Evolutionary conservation across 2,888 invertebrate genomes (phyloP), one percentile per base, ranked within the genome.

Genomic region (Halocaridina rubra): DNA sequence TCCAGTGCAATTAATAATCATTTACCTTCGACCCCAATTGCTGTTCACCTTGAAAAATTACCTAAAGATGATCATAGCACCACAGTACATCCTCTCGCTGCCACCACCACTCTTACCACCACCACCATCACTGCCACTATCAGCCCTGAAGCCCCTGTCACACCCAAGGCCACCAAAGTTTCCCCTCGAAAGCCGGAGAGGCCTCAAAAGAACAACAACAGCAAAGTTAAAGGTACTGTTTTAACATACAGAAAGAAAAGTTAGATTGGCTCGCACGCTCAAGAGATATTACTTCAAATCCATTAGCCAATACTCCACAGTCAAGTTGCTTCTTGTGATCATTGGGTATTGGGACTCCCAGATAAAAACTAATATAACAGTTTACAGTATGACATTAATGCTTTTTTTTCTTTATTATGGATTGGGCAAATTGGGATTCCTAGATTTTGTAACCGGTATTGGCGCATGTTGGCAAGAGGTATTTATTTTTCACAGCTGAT

Each of bases 131-230:
- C 76, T 32, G 30, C 76, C n/a, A 16, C 76, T 59, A 30, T 77
- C 82, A 61, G 59, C 78, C 32, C 77, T 71, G 71, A 57, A 69
- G 69, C 82, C 78, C 82, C 82, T 57, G 77, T 77, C 78, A 84
- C 82, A 46, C 78, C 82, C 82, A 84, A 84, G 82, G 78, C 59
- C 19, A 19, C 53, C 78, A 84, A 77, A 71, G 78, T 59, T 39
- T 78, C 82, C 82, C 82, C 82, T 71, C 77, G 78, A 71, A 84
- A 84, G 27, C 82, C 82, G 82, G 82, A 84, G 82, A 84, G 77
- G 82, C 82, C 82, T 19, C 82, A 78, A 84, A 84, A 78, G 82
- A 84, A 78, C 82, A 84, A 32, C 82, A 84, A 32, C 82, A 84
- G 72, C 82, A 77, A 53, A 71, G 57, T 84, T 57, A 84, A 84